A percentile compares a stretch with the other conserved stretches of the same genome.
Conservation (phyloP, 2,797 vertebrate species). For the Harpagifer antarcticus region DNA sequence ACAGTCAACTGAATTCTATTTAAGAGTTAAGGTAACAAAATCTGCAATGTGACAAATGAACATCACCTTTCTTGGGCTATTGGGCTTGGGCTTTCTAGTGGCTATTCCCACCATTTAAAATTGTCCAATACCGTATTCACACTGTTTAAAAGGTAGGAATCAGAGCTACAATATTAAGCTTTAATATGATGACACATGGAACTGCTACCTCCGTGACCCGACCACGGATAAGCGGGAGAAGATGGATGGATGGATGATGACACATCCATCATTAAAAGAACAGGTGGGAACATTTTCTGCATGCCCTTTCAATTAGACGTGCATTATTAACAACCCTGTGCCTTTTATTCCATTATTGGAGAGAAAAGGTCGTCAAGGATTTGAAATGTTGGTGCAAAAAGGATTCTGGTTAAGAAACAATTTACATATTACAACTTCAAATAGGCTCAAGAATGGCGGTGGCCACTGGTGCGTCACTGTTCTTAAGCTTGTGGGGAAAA, state of each 20-base stretch:
- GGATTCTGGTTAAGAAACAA: conserved; percentile 66
- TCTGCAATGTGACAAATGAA: too few species aligned
- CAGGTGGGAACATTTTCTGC: conserved; percentile 62
- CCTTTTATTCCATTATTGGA: conserved; percentile 61
- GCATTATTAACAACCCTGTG: conserved; percentile 59
- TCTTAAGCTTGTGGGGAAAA: conserved; percentile 24
- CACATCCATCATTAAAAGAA: conserved; percentile 69
- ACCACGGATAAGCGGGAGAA: too few species aligned
- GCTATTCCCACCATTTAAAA: conserved; percentile 8
- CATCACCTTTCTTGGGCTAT: too few species aligned
- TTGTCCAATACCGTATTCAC: conserved; percentile 15
- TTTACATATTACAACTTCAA: conserved; percentile 58
- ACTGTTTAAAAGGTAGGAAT: conserved; percentile 68
- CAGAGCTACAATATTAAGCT: conserved; percentile 57
- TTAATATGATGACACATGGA: conserved; percentile 63
- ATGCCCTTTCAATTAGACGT: conserved; percentile 65
- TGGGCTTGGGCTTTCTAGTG: too few species aligned
- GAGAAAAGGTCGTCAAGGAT: conserved; percentile 42
- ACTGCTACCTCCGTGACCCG: too few species aligned
- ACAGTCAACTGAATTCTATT: too few species aligned
- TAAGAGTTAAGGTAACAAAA: too few species aligned
- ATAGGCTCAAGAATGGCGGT: conserved; percentile 20
- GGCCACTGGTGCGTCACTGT: conserved; percentile 32
- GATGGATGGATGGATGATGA: conserved; percentile 22
- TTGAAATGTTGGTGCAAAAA: conserved; percentile 54